phyloP scores from a whole-genome alignment of 2,797 vertebrate genomes.

The Ctenopoma multispine region DNA sequence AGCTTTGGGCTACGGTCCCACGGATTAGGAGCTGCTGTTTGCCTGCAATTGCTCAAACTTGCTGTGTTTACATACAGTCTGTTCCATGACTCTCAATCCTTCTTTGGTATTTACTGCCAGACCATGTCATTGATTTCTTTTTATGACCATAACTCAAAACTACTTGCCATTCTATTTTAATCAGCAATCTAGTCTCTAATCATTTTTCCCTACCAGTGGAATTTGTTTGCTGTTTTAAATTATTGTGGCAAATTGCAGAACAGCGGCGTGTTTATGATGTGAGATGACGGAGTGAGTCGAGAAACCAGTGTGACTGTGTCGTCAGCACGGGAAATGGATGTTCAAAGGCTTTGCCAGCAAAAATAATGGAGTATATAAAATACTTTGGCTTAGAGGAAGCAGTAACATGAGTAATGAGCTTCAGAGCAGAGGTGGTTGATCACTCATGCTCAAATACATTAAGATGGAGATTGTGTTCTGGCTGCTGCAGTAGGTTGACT shows the following conservation, averaged over 20 bases:
- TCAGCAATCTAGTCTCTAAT: slow-evolving; percentile 14
- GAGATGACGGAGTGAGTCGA: slow-evolving; percentile 49
- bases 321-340: slow-evolving; percentile 60
- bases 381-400: slow-evolving; percentile 24
- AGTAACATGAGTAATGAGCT: slow-evolving; percentile 30
- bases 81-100: slow-evolving; percentile 48
- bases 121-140: slow-evolving; percentile 43
- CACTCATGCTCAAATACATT: slow-evolving; percentile 28
- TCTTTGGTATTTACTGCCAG: slow-evolving; percentile 54
- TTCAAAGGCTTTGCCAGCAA: slow-evolving; percentile 47
- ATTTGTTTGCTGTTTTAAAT: slow-evolving; percentile 18
- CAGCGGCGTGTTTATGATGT: slow-evolving; percentile 17
- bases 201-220: slow-evolving; percentile 2
- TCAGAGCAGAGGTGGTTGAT: slow-evolving; percentile 14
- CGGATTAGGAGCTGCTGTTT: slow-evolving; percentile 52
- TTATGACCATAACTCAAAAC: slow-evolving; percentile 23
- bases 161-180: slow-evolving; percentile 36
- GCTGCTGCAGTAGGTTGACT: slow-evolving; percentile 36
- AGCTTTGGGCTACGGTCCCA: slow-evolving; percentile 30
- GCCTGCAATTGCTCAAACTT: slow-evolving; percentile 38
- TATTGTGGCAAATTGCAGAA: slow-evolving; percentile 23
- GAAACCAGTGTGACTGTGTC: slow-evolving; percentile 39
- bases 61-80: slow-evolving; percentile 72
- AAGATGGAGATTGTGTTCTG: slow-evolving; percentile 37
- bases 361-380: slow-evolving; percentile 52